Evolutionary conservation across 1,140 invertebrate genomes (phyloP), one percentile per base, ranked within the genome.

Genomic region (Dryas iulia): DNA sequence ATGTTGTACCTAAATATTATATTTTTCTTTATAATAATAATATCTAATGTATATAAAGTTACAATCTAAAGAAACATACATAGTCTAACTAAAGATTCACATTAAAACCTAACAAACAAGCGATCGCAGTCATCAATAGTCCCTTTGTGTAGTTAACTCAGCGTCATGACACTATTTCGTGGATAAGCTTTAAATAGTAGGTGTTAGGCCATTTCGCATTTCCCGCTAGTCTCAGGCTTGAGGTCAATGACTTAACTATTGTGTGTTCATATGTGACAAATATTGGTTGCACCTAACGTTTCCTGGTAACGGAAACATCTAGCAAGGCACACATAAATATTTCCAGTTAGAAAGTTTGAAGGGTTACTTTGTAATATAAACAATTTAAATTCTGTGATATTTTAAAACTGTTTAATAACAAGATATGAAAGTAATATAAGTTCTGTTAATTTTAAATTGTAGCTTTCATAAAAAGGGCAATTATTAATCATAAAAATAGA

Each of bases 261-360:
- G 39, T 47, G 21, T 47, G 18, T 47, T 47, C 39, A 18, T 47
- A 47, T 47, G 39, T 47, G 39, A 47, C 39, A 47, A 47, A 47
- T 47, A 47, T 47, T 18, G 39, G 39, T 21, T 47, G 39, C 39
- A 47, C 39, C 39, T 47, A 47, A 47, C 39, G 14, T 47, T 47
- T 47, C 39, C 39, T 47, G 7, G 18, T 47, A 47, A 47, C 39
- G 39, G 39, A 18, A 21, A 47, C 39, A 7, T 2, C 39, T 0
- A 0, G 39, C 21, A 47, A 47, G 10, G 39, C 14, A 47, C 39
- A 47, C 39, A 47, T 8, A 6, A 31, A 31, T 47, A 47, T 47
- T 18, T 47, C 39, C 39, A 47, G 14, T 47, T 47, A 28, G 26
- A 28, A 47, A n/a, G 6, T 14, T 39, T 39, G n/a, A 47, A 47